Evolutionary conservation across 1,140 invertebrate species (phyloP).

Genomic region (Helicoverpa zea): DNA sequence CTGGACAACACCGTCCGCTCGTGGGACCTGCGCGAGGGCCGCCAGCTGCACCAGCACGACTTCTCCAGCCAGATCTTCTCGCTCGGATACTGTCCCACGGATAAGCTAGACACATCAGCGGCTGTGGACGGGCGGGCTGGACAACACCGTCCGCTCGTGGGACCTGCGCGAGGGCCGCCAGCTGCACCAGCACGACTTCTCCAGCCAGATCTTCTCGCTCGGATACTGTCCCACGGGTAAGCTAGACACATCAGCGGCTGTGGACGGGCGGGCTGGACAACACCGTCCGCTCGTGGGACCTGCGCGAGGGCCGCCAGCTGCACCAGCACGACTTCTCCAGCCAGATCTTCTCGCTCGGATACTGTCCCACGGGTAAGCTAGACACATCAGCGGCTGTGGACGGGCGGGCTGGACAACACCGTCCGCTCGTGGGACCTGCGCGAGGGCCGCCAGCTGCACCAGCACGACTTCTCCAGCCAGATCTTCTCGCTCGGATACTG

Average conservation of each 20-base stretch:
- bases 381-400: constrained; percentile 98
- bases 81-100: constrained; percentile 98
- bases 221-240: constrained; percentile 97
- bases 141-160: constrained; percentile 99
- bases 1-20: constrained; percentile 98
- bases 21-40: constrained; percentile 97
- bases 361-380: constrained; percentile 94
- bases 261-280: constrained; percentile 99
- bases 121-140: constrained; percentile 98
- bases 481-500: constrained; percentile 99
- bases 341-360: constrained; percentile 98
- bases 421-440: constrained; percentile 98
- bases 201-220: constrained; percentile 97
- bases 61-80: constrained; percentile 98
- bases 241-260: constrained; percentile 90
- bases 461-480: constrained; percentile 98
- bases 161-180: constrained; percentile 97
- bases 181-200: constrained; percentile 98
- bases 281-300: constrained; percentile 98
- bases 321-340: constrained; percentile 98
- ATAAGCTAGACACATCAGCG: constrained; percentile 88
- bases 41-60: constrained; percentile 98
- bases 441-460: constrained; percentile 97
- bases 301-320: constrained; percentile 96
- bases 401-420: constrained; percentile 98